A percentile compares a stretch with the other conserved stretches of the same genome.
Conservation (phyloP, 2,888 invertebrate species). For the Nephrotoma appendiculata region DNA sequence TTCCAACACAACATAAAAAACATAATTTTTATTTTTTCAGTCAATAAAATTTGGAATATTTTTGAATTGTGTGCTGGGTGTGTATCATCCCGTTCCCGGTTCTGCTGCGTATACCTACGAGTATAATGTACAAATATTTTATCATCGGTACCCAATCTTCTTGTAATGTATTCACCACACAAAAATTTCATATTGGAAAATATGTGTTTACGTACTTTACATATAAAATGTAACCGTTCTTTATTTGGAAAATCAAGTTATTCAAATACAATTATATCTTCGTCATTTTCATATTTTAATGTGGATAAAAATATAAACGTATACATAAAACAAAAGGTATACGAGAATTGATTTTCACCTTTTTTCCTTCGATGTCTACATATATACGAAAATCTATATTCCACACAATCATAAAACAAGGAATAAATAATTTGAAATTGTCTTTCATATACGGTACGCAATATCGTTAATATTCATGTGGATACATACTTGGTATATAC, state of each 20-base stretch:
- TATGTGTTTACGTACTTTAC: not conserved
- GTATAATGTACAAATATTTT: not conserved
- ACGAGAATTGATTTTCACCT: not conserved
- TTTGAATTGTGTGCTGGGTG: not conserved
- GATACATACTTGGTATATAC: not conserved
- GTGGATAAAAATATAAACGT: not conserved
- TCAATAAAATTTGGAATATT: not conserved
- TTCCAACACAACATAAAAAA: not conserved
- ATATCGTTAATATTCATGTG: not conserved
- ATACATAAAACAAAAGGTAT: not conserved
- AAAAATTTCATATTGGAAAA: not conserved
- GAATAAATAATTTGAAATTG: not conserved
- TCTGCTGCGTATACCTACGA: too few species aligned
- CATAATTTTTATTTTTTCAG: not conserved
- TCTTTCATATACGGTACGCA: not conserved
- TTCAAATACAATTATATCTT: not conserved
- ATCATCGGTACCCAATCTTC: not conserved
- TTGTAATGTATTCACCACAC: not conserved
- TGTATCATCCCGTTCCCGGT: not conserved
- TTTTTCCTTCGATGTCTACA: not conserved
- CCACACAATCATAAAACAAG: not conserved
- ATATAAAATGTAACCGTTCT: not conserved
- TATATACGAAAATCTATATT: not conserved
- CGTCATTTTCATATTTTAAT: not conserved
- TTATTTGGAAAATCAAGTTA: not conserved